Percentiles rank a stretch among this genome's conserved stretches.
These are phyloP conservation scores for Callimorpha dominula DNA, from an alignment of 2,888 invertebrate genomes.

Conservation along the genomic window DNA sequence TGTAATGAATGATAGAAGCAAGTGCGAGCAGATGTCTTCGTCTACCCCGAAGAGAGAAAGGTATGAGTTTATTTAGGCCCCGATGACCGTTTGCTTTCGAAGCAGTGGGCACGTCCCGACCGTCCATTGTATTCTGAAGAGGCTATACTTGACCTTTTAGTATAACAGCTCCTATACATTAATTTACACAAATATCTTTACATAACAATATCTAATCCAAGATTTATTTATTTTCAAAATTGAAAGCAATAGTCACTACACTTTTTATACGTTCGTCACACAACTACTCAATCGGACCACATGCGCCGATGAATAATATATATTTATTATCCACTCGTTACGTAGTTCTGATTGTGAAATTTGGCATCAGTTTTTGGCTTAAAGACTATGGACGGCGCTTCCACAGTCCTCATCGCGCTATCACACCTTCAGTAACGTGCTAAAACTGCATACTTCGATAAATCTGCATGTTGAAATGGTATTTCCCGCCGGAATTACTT, in stretches of 20 bases:
- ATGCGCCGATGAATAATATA: constrained; percentile 27
- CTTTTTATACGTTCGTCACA: background rate
- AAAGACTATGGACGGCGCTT: constrained; percentile 49
- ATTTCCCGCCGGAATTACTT: constrained; percentile 65
- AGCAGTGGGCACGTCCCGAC: too few relatives aligned
- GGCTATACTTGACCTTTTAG: too few relatives aligned
- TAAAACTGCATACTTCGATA: constrained; percentile 15
- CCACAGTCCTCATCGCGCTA: constrained; percentile 59
- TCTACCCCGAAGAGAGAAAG: background rate
- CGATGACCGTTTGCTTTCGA: too few relatives aligned
- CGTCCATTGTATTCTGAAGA: too few relatives aligned
- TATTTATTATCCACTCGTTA: constrained; percentile 37
- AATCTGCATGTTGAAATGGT: constrained; percentile 60
- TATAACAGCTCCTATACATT: too few relatives aligned
- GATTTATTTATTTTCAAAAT: background rate
- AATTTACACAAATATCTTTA: too few relatives aligned
- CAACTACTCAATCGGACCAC: constrained; percentile 25
- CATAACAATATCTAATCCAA: background rate
- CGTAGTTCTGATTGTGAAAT: constrained; percentile 71
- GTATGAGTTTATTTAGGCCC: background rate
- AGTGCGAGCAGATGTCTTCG: background rate
- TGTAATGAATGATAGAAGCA: background rate
- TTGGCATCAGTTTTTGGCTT: constrained; percentile 78
- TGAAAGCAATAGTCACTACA: background rate
- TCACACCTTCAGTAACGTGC: constrained; percentile 38